Evolutionary conservation across 2,888 invertebrate genomes (phyloP).

Genomic region (Drosophila differens): DNA sequence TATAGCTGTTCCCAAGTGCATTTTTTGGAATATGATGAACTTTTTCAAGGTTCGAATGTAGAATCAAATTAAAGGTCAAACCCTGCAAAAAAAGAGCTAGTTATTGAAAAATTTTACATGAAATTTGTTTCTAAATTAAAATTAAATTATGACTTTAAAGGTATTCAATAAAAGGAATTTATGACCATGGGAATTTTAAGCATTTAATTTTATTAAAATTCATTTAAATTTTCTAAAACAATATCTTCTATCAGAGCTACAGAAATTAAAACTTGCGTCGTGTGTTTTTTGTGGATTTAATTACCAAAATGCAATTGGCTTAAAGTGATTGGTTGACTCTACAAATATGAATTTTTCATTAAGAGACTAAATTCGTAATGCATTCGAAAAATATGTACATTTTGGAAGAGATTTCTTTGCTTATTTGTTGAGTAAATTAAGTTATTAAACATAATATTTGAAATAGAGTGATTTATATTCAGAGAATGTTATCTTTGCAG

Average conservation of each 20-base stretch:
- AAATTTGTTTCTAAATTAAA: background rate
- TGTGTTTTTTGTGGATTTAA: background rate
- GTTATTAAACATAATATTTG: background rate
- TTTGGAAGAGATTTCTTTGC: no score
- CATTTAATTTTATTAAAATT: background rate
- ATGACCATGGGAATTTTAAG: background rate
- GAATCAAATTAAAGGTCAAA: no score
- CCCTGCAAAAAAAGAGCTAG: no score
- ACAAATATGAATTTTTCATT: background rate
- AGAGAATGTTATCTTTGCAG: background rate
- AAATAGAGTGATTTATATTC: background rate
- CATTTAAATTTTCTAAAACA: background rate
- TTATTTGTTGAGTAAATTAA: background rate
- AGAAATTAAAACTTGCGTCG: background rate
- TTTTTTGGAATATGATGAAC: background rate
- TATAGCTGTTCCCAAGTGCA: background rate
- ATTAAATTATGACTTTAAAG: background rate
- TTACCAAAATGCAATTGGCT: constrained; percentile 1
- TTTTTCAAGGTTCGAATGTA: no score
- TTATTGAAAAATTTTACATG: no score
- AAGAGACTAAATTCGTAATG: background rate
- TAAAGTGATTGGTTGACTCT: background rate
- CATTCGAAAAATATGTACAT: background rate
- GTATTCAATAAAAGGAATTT: background rate
- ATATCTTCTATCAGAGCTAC: background rate